Evolutionary conservation across 2,888 invertebrate species (phyloP).

Genomic region (Yponomeuta malinellus): DNA sequence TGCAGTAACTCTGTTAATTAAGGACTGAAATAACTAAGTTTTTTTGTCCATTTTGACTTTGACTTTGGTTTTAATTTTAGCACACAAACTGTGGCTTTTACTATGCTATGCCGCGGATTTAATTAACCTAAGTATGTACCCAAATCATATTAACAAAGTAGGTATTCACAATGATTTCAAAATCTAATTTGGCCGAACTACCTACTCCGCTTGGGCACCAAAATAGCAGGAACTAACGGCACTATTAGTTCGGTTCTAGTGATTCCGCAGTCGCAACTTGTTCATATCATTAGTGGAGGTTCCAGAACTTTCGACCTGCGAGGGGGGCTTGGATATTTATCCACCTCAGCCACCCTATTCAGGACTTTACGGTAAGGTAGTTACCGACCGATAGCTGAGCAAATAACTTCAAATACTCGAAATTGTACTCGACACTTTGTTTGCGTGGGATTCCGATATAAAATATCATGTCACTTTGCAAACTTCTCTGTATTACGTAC

Average conservation of each 20-base stretch:
- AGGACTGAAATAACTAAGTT: too few relatives aligned
- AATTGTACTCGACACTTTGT: too few relatives aligned
- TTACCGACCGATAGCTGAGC: too few relatives aligned
- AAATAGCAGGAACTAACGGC: slow-evolving; percentile 18
- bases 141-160: not conserved
- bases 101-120: not conserved
- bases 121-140: not conserved
- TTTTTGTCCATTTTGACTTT: too few relatives aligned
- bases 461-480: too few relatives aligned
- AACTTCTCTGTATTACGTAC: too few relatives aligned
- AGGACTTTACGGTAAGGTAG: not conserved
- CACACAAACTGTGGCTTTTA: too few relatives aligned
- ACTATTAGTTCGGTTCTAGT: slow-evolving; percentile 17
- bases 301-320: slow-evolving; percentile 16
- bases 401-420: too few relatives aligned
- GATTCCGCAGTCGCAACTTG: slow-evolving; percentile 19
- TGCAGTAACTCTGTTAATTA: too few relatives aligned
- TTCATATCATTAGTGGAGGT: slow-evolving; percentile 21
- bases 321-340: slow-evolving; percentile 4
- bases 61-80: too few relatives aligned
- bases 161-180: not conserved
- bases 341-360: not conserved
- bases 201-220: not conserved
- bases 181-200: not conserved
- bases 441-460: too few relatives aligned